Evolutionary conservation across 2,113 vertebrate genomes (phyloP).

Genomic region (Lepidothrix coronata): DNA sequence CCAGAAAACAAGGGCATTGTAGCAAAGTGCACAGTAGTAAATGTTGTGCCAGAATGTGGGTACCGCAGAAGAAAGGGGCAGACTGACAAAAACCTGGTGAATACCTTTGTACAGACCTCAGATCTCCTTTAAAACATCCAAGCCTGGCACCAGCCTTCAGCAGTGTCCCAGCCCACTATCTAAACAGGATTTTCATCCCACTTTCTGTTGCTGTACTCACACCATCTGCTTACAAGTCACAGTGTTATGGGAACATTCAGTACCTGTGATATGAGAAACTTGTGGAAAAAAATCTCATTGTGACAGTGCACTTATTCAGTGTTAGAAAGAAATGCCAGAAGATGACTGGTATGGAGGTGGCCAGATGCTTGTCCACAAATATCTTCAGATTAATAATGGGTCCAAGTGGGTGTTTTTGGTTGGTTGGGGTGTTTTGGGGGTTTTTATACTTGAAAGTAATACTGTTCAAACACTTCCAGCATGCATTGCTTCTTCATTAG

Average conservation of each 20-base stretch:
- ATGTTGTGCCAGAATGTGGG: background rate
- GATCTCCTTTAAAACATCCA: background rate
- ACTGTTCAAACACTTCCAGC: background rate
- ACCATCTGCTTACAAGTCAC: conserved; percentile 26
- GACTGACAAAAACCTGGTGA: background rate
- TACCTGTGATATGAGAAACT: background rate
- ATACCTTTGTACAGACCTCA: background rate
- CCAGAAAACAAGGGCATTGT: background rate
- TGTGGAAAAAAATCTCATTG: background rate
- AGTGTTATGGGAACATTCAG: background rate
- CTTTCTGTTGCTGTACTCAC: background rate
- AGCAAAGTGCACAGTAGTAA: background rate
- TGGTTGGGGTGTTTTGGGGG: background rate
- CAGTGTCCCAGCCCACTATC: background rate
- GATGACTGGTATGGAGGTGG: background rate
- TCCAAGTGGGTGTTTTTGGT: background rate
- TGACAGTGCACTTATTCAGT: background rate
- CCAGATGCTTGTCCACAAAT: background rate
- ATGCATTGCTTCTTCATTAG: background rate
- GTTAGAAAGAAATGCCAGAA: background rate
- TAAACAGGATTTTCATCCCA: background rate
- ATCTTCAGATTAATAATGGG: background rate
- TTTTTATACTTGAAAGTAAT: background rate
- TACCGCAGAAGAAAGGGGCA: background rate
- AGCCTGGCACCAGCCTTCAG: background rate